Evolutionary conservation across 92 coral and sea anemone genomes (phyloP).

Genomic region (Actinostola sp.): DNA sequence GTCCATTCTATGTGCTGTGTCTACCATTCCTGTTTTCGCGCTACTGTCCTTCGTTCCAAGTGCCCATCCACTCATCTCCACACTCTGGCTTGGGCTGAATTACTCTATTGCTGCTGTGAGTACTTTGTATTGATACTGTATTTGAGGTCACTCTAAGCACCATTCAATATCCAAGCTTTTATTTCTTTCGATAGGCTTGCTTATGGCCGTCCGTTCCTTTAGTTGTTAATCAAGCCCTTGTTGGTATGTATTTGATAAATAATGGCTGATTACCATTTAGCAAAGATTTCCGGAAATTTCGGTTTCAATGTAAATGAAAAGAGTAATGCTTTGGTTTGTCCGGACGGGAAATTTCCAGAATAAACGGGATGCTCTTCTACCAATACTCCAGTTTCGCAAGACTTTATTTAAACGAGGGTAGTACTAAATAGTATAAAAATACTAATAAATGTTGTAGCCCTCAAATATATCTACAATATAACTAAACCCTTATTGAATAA

Average conservation of each 20-base stretch:
- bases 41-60: constrained; percentile 75
- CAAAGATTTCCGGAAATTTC: background rate
- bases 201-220: constrained; percentile 93
- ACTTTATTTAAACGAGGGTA: too few relatives aligned
- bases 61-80: constrained; percentile 77
- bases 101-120: constrained; percentile 91
- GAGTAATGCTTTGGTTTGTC: too few relatives aligned
- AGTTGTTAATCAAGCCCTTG: constrained; percentile 69
- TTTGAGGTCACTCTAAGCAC: background rate
- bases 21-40: constrained; percentile 79
- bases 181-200: constrained; percentile 53
- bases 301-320: background rate
- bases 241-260: constrained; percentile 82
- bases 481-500: too few relatives aligned
- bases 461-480: background rate
- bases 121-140: background rate
- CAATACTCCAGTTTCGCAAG: too few relatives aligned
- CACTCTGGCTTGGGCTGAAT: constrained; percentile 83
- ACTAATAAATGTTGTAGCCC: too few relatives aligned
- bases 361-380: too few relatives aligned
- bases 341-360: too few relatives aligned
- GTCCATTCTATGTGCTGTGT: constrained; percentile 59
- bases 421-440: too few relatives aligned
- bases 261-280: too few relatives aligned
- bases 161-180: background rate